These are phyloP conservation scores for Pseudomyrmex dendroicus DNA, from an alignment of 1,140 invertebrate species.

Conservation along the genomic window DNA sequence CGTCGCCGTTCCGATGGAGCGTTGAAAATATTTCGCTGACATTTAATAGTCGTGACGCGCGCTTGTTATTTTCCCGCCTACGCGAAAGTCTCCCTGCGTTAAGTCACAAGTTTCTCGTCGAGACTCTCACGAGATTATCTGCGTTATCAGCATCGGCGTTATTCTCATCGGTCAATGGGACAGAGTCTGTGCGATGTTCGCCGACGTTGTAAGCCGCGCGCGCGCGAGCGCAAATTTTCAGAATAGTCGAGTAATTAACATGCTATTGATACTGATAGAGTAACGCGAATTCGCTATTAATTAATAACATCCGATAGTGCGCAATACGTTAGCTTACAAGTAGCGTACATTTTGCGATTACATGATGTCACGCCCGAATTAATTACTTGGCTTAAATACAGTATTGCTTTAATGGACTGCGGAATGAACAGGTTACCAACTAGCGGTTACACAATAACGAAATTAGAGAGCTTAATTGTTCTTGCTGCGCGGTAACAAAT, in stretches of 20 bases:
- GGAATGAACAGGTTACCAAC: slow-evolving; percentile 7
- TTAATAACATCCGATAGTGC: slow-evolving; percentile 40
- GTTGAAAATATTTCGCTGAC: slow-evolving; percentile 48
- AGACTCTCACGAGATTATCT: slow-evolving; percentile 22
- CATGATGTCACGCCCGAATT: slow-evolving; percentile 15
- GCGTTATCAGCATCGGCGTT: not conserved
- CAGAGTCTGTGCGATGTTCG: not conserved
- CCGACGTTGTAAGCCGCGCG: not conserved
- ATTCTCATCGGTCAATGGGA: not conserved
- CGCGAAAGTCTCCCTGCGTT: slow-evolving; percentile 10
- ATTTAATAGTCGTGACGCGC: slow-evolving; percentile 35
- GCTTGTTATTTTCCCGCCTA: slow-evolving; percentile 42
- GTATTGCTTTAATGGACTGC: slow-evolving; percentile 39
- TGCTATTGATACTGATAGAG: slow-evolving; percentile 23
- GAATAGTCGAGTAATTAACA: slow-evolving; percentile 22
- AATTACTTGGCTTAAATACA: slow-evolving; percentile 28
- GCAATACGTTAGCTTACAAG: slow-evolving; percentile 6
- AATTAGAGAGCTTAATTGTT: slow-evolving; percentile 33
- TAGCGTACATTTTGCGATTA: slow-evolving; percentile 24
- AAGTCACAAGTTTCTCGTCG: slow-evolving; percentile 13
- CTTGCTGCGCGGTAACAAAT: not conserved
- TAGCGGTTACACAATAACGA: not conserved
- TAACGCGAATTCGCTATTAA: slow-evolving; percentile 5
- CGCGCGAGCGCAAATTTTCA: slow-evolving; percentile 6
- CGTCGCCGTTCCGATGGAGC: not conserved